These are phyloP conservation scores for Pharmacophagus antenor DNA, from an alignment of 2,888 invertebrate species.

Conservation along the genomic window DNA sequence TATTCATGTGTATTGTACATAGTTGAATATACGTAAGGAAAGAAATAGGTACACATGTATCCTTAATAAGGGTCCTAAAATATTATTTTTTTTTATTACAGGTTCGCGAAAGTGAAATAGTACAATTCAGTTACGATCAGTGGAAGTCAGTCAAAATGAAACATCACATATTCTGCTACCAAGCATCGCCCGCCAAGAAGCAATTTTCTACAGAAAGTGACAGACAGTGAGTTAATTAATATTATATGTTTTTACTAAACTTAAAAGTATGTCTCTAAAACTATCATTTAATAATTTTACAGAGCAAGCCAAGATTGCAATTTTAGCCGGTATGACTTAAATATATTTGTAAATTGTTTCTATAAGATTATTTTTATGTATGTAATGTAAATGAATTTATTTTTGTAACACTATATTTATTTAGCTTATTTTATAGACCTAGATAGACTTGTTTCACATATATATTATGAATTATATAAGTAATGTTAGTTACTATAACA, in stretches of 20 bases:
- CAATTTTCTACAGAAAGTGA: conserved; percentile 90
- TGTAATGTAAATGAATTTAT: too few species aligned
- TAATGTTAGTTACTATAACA: neutral
- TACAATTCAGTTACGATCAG: conserved; percentile 90
- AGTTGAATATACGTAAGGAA: too few species aligned
- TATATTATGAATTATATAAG: neutral
- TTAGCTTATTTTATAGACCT: conserved; percentile 1
- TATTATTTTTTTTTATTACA: conserved; percentile 41
- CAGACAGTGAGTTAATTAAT: conserved; percentile 66
- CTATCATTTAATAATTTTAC: conserved; percentile 50
- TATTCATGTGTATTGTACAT: too few species aligned
- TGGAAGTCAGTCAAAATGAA: conserved; percentile 93
- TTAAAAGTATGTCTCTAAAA: conserved; percentile 1
- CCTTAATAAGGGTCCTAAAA: too few species aligned
- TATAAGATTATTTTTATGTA: neutral
- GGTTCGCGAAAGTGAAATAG: conserved; percentile 91
- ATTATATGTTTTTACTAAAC: neutral
- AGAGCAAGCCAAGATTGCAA: conserved; percentile 79
- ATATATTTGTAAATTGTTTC: conserved; percentile 33
- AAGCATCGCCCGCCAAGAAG: conserved; percentile 90
- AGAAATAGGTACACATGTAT: too few species aligned
- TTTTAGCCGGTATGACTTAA: conserved; percentile 71
- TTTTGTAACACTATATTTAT: neutral
- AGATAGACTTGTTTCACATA: neutral
- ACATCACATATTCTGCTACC: conserved; percentile 94